Evolutionary conservation across 2,888 invertebrate species (phyloP).

Genomic region (Tholera decimalis): DNA sequence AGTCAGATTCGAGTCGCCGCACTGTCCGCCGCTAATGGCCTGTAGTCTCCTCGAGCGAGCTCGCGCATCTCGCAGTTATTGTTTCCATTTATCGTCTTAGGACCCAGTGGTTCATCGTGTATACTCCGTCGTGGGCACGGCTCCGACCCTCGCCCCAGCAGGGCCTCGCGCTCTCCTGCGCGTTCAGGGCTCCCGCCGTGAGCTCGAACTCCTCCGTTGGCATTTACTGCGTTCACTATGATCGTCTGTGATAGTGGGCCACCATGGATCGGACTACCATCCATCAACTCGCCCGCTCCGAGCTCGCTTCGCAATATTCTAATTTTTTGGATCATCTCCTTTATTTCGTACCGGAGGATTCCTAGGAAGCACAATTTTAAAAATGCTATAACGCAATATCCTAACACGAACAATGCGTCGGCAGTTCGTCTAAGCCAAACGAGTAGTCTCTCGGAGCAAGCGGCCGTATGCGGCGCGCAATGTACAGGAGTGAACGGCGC

Average conservation of each 20-base stretch:
- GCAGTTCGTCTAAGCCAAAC: constrained; percentile 95
- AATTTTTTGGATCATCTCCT: constrained; percentile 98
- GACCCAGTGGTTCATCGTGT: constrained; percentile 90
- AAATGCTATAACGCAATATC: constrained; percentile 97
- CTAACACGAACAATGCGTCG: constrained; percentile 95
- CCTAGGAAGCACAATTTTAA: constrained; percentile 97
- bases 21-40: constrained; percentile 89
- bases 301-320: constrained; percentile 94
- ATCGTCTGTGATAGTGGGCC: constrained; percentile 88
- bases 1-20: constrained; percentile 93
- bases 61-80: constrained; percentile 96
- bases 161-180: constrained; percentile 92
- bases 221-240: constrained; percentile 90
- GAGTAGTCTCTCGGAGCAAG: constrained; percentile 94
- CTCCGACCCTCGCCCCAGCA: constrained; percentile 89
- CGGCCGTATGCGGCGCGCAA: constrained; percentile 89
- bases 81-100: constrained; percentile 93
- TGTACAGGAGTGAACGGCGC: constrained; percentile 83
- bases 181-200: constrained; percentile 90
- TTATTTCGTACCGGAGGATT: constrained; percentile 96
- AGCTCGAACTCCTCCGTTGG: constrained; percentile 92
- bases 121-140: constrained; percentile 83
- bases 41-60: constrained; percentile 91
- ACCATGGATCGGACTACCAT: constrained; percentile 87
- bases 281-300: constrained; percentile 89